phyloP scores from a whole-genome alignment of 2,888 invertebrate species.

The Polia nebulosa region DNA sequence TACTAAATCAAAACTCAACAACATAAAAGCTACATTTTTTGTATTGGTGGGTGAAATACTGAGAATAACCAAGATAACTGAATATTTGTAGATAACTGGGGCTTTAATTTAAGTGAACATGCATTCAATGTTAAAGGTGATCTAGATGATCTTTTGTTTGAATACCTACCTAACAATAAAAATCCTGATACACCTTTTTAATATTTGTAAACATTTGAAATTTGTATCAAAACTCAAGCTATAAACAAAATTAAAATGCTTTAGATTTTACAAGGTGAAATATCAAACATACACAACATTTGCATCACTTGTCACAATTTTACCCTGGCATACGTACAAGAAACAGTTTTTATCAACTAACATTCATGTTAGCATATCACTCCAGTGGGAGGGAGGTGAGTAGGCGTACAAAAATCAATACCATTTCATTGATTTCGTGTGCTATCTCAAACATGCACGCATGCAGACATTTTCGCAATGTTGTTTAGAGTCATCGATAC shows the following conservation, averaged over 20 bases:
- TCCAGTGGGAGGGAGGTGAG: constrained; percentile 44
- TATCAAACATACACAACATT: constrained; percentile 10
- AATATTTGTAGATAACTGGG: background rate
- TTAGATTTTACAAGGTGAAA: constrained; percentile 20
- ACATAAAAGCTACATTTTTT: background rate
- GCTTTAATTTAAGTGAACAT: background rate
- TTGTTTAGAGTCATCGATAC: constrained; percentile 44
- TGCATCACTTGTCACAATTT: constrained; percentile 1
- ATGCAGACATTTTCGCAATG: constrained; percentile 24
- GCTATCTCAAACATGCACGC: constrained; percentile 36
- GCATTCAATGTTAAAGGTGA: background rate
- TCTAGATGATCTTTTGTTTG: background rate
- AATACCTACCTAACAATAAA: background rate
- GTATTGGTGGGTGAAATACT: background rate
- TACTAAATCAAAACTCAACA: background rate
- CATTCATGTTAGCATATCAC: constrained; percentile 12
- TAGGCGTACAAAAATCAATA: constrained; percentile 67
- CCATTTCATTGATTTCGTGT: constrained; percentile 37
- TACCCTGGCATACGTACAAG: background rate
- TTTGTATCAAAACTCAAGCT: constrained; percentile 22
- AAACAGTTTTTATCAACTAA: constrained; percentile 16
- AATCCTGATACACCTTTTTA: background rate
- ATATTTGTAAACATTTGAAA: constrained; percentile 39
- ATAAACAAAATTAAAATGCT: constrained; percentile 1
- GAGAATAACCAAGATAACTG: background rate